A percentile compares a stretch with the other conserved stretches of the same genome.
Evolutionary conservation across 1,140 invertebrate species (phyloP).

Genomic region (Neodiprion lecontei): DNA sequence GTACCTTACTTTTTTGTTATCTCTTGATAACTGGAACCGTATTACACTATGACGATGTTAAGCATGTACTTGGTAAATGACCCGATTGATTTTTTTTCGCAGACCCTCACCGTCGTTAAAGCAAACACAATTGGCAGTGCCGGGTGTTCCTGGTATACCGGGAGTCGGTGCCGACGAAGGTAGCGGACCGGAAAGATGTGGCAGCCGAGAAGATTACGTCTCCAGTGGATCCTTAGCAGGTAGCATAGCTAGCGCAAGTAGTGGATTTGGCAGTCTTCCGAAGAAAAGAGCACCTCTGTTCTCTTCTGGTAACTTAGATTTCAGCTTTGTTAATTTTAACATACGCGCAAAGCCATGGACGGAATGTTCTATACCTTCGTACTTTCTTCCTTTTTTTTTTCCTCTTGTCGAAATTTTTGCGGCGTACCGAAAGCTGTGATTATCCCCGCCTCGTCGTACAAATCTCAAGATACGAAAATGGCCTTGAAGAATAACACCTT

Average conservation of each 20-base stretch:
- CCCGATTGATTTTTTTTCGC: not conserved
- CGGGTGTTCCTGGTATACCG: slow-evolving; percentile 56
- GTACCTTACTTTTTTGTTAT: slow-evolving; percentile 3
- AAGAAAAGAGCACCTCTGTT: slow-evolving; percentile 73
- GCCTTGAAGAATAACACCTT: no score
- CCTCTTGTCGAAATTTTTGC: not conserved
- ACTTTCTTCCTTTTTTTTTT: slow-evolving; percentile 3
- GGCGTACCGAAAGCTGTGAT: not conserved
- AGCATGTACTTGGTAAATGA: not conserved
- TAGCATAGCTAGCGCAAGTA: slow-evolving; percentile 78
- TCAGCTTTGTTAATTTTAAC: not conserved
- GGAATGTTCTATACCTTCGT: not conserved
- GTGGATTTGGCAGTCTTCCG: slow-evolving; percentile 83
- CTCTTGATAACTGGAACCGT: not conserved
- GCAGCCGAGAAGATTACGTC: slow-evolving; percentile 69
- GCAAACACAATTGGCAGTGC: slow-evolving; percentile 67
- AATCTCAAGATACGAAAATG: no score
- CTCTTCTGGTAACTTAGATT: slow-evolving; percentile 59
- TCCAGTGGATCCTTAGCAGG: slow-evolving; percentile 65
- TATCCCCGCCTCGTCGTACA: no score
- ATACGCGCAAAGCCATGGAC: not conserved
- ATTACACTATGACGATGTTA: not conserved
- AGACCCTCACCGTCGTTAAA: slow-evolving; percentile 75
- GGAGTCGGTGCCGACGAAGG: slow-evolving; percentile 49
- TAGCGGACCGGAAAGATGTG: slow-evolving; percentile 44